Base-by-base conservation (phyloP, 2,888 invertebrate genomes). In the Pasiphila rectangulata region DNA sequence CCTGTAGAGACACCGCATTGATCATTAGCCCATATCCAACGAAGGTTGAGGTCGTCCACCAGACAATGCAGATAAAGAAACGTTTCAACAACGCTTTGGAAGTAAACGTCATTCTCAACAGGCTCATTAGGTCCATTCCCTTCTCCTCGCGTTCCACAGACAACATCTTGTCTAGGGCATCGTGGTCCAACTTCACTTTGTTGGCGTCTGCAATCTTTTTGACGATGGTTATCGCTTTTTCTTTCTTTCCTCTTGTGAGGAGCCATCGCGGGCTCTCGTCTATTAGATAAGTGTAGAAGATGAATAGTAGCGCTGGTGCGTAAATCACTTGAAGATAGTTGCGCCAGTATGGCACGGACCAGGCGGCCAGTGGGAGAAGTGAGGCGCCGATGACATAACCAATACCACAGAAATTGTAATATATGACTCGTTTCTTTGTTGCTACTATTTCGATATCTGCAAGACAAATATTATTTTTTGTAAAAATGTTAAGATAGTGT, bases 221-320 rank as follows among this genome's bases (percentile, higher is more conserved):
- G 30, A 94, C 72, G n/a, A 94, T 90, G 1, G 68, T 70, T 48
- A 91, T 85, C 0, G 94, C 94, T 64, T 93, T 85, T 0, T 92
- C 90, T 48, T 90, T 90, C 52, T 90, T 89, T 2, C 92, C 92
- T 69, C 93, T 93, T 12, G 92, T 92, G n/a, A 95, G 75, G 2
- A 95, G 84, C 96, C 96, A 96, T 64, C 95, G 88, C n/a, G 94
- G 90, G 39, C 94, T 94, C 75, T 94, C 94, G 3, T 94, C 94
- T 25, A 94, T 76, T 0, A 92, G 61, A 87, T 92, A 93, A 30
- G 91, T 88, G 63, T 94, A 94, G 3, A 90, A 72, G 34, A 95
- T 67, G 52, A 94, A 91, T 0, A 94, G 69, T 4, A 94, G 68
- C 0, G 93, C 91, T 0, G 95, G 95, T 0, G 90, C 77, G 62